These are phyloP conservation scores for Artibeus jamaicensis DNA, from an alignment of 2,797 vertebrate species.

Conservation along the genomic window DNA sequence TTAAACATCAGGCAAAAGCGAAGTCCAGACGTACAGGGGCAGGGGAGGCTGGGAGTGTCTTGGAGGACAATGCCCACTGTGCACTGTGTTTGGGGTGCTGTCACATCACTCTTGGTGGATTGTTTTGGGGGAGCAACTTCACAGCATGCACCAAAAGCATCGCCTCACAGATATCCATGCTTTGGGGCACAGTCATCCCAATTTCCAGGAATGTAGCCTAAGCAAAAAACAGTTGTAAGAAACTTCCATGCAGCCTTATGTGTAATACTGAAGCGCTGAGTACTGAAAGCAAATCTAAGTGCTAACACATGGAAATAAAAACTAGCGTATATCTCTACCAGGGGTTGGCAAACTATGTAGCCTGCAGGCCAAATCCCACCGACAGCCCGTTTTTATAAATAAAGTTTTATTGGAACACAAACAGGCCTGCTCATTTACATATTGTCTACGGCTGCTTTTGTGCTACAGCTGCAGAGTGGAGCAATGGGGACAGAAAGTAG, in stretches of 20 bases:
- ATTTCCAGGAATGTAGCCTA: neutral
- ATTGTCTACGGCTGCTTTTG: neutral
- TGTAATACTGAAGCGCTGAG: neutral
- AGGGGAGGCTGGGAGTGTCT: neutral
- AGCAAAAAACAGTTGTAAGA: neutral
- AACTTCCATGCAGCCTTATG: neutral
- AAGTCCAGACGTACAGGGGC: neutral
- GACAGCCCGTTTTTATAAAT: neutral
- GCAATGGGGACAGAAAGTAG: neutral
- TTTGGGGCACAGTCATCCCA: neutral
- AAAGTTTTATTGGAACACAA: slow-evolving; percentile 39
- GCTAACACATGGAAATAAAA: neutral
- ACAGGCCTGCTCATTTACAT: neutral
- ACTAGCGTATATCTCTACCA: neutral
- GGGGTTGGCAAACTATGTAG: neutral
- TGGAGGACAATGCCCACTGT: neutral
- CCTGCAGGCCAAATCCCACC: neutral
- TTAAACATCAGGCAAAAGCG: neutral
- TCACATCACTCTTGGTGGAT: neutral
- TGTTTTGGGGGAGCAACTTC: neutral
- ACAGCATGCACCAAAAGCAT: neutral
- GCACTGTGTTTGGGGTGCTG: neutral
- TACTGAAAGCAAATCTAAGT: neutral
- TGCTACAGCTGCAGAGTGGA: neutral
- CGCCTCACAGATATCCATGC: neutral